Percentiles rank a stretch among this genome's conserved stretches.
Evolutionary conservation across 2,113 vertebrate species (phyloP).

Genomic region (Tupaia tana): DNA sequence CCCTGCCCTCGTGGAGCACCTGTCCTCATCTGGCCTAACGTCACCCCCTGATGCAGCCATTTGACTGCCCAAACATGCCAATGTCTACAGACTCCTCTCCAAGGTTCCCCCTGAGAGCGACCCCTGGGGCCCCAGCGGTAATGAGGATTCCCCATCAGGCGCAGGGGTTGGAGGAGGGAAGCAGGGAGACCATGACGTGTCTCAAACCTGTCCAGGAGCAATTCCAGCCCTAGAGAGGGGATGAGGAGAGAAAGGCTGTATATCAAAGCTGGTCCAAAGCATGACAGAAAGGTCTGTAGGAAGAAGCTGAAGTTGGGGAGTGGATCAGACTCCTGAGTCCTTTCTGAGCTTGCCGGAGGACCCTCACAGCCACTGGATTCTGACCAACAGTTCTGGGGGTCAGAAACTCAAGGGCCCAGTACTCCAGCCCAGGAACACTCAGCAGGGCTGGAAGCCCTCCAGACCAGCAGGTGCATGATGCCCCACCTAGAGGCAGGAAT

Average conservation of each 20-base stretch:
- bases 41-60: background rate
- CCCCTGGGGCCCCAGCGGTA: fast-evolving
- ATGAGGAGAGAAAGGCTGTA: fast-evolving
- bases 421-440: fast-evolving
- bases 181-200: fast-evolving
- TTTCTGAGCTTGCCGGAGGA: background rate
- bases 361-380: background rate
- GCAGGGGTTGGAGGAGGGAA: fast-evolving
- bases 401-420: background rate
- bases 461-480: slow-evolving; percentile 61
- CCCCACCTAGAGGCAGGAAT: slow-evolving; percentile 88
- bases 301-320: no score
- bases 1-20: background rate
- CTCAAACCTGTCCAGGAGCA: background rate
- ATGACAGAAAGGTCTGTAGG: background rate
- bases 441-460: background rate
- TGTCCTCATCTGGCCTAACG: background rate
- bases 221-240: no score
- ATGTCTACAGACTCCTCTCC: background rate
- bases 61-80: background rate
- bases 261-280: fast-evolving
- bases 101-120: fast-evolving
- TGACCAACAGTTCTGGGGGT: background rate
- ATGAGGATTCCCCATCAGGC: background rate
- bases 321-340: fast-evolving